Evolutionary conservation across 2,888 invertebrate genomes (phyloP).

Genomic region (Seira ritae): DNA sequence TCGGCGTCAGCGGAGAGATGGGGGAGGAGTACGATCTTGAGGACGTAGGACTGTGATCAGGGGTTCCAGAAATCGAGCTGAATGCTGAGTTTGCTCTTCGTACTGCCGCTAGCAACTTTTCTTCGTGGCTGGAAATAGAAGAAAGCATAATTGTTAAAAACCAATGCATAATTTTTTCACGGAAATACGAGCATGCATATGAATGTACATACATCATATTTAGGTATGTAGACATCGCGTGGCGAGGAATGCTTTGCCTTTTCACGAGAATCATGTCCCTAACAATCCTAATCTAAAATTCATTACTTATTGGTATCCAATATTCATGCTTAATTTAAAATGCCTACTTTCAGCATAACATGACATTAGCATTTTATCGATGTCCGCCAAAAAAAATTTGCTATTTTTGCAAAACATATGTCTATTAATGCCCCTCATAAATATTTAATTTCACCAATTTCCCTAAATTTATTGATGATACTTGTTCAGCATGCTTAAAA

Average conservation of each 20-base stretch:
- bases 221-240: background rate
- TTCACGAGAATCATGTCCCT: background rate
- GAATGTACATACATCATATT: conserved; percentile 5
- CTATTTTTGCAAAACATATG: background rate
- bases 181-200: background rate
- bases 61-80: conserved; percentile 73
- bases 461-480: conserved; percentile 54
- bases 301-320: background rate
- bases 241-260: background rate
- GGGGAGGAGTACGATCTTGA: conserved; percentile 74
- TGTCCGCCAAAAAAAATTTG: background rate
- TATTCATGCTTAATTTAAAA: background rate
- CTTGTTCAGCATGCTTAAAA: too few relatives aligned
- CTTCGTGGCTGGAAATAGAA: conserved; percentile 72
- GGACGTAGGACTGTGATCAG: conserved; percentile 74
- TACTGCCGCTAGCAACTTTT: conserved; percentile 73
- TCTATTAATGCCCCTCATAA: conserved; percentile 26
- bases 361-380: background rate
- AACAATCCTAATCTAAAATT: background rate
- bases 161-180: too few relatives aligned
- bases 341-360: background rate
- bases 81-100: conserved; percentile 74
- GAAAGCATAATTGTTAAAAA: conserved; percentile 18
- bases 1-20: conserved; percentile 73
- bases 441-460: conserved; percentile 24